Evolutionary conservation across 1,140 invertebrate species (phyloP).

Genomic region (Pseudomyrmex dendroicus): DNA sequence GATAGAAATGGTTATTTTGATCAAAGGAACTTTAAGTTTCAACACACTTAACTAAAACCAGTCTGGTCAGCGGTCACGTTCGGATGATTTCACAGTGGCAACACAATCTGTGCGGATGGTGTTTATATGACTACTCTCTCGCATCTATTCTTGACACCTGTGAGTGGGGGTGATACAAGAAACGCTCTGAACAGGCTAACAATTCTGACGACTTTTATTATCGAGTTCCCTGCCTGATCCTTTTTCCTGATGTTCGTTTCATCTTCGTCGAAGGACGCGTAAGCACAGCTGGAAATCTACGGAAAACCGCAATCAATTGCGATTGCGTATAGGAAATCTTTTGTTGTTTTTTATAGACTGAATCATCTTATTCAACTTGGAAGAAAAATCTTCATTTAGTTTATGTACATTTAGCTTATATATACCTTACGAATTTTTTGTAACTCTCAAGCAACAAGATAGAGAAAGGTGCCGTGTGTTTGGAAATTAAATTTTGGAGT

Average conservation of each 20-base stretch:
- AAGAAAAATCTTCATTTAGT: too few relatives aligned
- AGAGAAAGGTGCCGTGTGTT: background rate
- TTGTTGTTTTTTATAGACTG: background rate
- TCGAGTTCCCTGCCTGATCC: constrained; percentile 57
- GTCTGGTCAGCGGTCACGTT: constrained; percentile 24
- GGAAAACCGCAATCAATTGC: constrained; percentile 29
- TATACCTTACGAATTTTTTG: background rate
- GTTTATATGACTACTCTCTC: constrained; percentile 72
- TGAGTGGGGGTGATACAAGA: constrained; percentile 75
- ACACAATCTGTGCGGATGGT: constrained; percentile 70
- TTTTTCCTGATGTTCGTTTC: constrained; percentile 58
- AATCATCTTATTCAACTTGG: too few relatives aligned
- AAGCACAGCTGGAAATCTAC: constrained; percentile 37
- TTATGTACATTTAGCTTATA: too few relatives aligned
- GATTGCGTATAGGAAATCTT: constrained; percentile 3
- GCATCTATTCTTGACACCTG: constrained; percentile 63
- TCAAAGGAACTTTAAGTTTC: background rate
- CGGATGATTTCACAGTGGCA: constrained; percentile 70
- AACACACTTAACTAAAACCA: constrained; percentile 1
- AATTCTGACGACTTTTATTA: constrained; percentile 69
- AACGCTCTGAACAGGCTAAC: constrained; percentile 72
- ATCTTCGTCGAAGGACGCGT: constrained; percentile 60
- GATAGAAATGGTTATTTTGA: background rate
- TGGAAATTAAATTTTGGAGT: background rate
- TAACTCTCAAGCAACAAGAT: background rate